Evolutionary conservation across 1,140 invertebrate genomes (phyloP).

Genomic region (Drosophila malerkotliana): DNA sequence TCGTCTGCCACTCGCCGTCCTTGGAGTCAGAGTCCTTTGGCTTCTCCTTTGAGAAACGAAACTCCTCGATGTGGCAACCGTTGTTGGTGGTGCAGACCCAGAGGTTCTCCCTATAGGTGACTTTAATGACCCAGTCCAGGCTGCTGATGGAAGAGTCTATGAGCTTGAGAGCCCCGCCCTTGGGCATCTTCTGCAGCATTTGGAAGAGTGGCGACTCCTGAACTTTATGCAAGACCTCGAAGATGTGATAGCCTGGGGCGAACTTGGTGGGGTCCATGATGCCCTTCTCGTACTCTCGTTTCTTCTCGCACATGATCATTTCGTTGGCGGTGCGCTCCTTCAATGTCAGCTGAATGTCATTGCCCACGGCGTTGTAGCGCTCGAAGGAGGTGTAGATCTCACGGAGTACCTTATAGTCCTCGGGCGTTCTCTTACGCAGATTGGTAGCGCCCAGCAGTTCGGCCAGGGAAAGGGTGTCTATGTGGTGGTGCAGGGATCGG

Average conservation of each 20-base stretch:
- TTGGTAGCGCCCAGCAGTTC: conserved; percentile 29
- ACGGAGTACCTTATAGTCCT: conserved; percentile 41
- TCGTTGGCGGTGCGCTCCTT: conserved; percentile 44
- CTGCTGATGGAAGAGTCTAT: conserved; percentile 88
- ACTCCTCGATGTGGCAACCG: conserved; percentile 62
- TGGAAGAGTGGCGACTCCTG: conserved; percentile 87
- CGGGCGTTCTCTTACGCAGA: conserved; percentile 26
- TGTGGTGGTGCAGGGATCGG: background rate
- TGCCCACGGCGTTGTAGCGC: conserved; percentile 29
- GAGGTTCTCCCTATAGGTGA: conserved; percentile 53
- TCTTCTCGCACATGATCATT: conserved; percentile 61
- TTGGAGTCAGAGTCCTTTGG: conserved; percentile 51
- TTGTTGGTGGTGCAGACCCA: conserved; percentile 55
- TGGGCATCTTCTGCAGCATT: conserved; percentile 88
- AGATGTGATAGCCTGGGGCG: conserved; percentile 85
- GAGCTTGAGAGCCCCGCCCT: conserved; percentile 89
- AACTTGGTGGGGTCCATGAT: conserved; percentile 54
- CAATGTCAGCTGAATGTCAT: conserved; percentile 44
- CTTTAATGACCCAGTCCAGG: conserved; percentile 85
- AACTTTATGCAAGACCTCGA: conserved; percentile 86
- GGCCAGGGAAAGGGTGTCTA: background rate
- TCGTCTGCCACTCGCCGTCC: conserved; percentile 85
- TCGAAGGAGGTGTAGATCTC: conserved; percentile 38
- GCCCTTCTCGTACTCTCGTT: conserved; percentile 46
- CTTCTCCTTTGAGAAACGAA: conserved; percentile 78